Evolutionary conservation across 2,888 invertebrate genomes (phyloP).

Genomic region (Zootermopsis nevadensis): DNA sequence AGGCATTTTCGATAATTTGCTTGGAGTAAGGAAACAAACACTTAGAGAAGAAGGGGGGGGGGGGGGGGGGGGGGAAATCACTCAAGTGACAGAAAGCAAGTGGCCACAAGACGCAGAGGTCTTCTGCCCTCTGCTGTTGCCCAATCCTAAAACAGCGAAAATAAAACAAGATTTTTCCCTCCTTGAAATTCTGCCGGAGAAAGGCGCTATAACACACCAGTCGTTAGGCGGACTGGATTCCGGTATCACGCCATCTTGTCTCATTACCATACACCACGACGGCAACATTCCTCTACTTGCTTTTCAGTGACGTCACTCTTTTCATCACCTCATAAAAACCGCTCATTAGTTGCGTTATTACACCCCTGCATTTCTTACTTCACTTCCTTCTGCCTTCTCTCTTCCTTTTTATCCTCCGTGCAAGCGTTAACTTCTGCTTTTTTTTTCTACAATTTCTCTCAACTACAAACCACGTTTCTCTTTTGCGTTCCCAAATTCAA

Average conservation of each 20-base stretch:
- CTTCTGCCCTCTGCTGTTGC: too few relatives aligned
- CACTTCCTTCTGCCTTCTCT: not conserved
- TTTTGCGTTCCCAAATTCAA: not conserved
- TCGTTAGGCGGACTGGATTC: constrained; percentile 7
- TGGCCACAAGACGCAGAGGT: too few relatives aligned
- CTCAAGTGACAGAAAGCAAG: too few relatives aligned
- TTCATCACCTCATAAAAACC: constrained; percentile 51
- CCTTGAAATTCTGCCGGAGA: too few relatives aligned
- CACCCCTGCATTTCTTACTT: constrained; percentile 40
- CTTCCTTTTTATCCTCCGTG: constrained; percentile 7
- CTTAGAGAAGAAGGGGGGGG: too few relatives aligned
- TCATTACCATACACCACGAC: constrained; percentile 44
- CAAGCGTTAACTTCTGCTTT: constrained; percentile 11
- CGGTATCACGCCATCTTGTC: constrained; percentile 28
- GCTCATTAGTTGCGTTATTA: constrained; percentile 49
- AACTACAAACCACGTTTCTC: not conserved
- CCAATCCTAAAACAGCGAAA: too few relatives aligned
- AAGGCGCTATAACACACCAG: too few relatives aligned
- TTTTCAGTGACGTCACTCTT: constrained; percentile 48
- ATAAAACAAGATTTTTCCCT: too few relatives aligned
- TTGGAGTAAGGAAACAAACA: too few relatives aligned
- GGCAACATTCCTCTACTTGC: not conserved
- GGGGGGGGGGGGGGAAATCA: too few relatives aligned
- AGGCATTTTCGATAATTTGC: too few relatives aligned
- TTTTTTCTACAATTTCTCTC: not conserved